Evolutionary conservation across 2,113 vertebrate species (phyloP).

Genomic region (Leuciscus idus): DNA sequence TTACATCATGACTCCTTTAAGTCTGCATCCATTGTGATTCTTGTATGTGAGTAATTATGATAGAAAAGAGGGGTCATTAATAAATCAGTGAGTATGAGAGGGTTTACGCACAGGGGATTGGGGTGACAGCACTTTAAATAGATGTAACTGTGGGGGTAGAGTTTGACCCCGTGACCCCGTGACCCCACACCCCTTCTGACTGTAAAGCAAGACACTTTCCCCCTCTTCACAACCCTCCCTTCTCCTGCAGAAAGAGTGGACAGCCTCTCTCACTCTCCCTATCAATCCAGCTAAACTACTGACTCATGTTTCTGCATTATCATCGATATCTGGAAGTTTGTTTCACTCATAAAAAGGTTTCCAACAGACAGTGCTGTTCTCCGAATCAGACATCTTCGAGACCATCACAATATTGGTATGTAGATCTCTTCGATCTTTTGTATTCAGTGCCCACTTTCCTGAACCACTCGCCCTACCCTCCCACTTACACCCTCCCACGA

Average conservation of each 20-base stretch:
- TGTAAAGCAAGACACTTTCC: slow-evolving; percentile 13
- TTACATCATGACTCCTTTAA: neutral
- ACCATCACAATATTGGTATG: neutral
- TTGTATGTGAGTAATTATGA: neutral
- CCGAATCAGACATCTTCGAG: neutral
- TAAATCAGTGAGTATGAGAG: neutral
- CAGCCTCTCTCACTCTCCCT: neutral
- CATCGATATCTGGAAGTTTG: neutral
- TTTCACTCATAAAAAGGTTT: neutral
- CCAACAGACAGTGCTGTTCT: neutral
- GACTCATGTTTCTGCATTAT: neutral
- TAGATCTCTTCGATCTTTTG: neutral
- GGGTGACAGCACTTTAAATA: slow-evolving; percentile 30
- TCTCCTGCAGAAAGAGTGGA: neutral
- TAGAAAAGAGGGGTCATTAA: neutral
- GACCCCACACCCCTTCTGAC: slow-evolving; percentile 9
- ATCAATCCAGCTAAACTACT: neutral
- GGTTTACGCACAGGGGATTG: neutral
- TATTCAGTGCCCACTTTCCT: neutral
- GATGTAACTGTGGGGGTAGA: slow-evolving; percentile 3
- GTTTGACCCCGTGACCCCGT: neutral
- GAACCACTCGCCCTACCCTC: neutral
- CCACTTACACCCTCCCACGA: slow-evolving; percentile 2
- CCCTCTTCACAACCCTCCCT: neutral
- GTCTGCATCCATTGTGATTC: neutral